A percentile compares a stretch with the other conserved stretches of the same genome.
These are phyloP conservation scores for Listrodromus nycthemerus DNA, from an alignment of 2,888 invertebrate species.

Conservation along the genomic window DNA sequence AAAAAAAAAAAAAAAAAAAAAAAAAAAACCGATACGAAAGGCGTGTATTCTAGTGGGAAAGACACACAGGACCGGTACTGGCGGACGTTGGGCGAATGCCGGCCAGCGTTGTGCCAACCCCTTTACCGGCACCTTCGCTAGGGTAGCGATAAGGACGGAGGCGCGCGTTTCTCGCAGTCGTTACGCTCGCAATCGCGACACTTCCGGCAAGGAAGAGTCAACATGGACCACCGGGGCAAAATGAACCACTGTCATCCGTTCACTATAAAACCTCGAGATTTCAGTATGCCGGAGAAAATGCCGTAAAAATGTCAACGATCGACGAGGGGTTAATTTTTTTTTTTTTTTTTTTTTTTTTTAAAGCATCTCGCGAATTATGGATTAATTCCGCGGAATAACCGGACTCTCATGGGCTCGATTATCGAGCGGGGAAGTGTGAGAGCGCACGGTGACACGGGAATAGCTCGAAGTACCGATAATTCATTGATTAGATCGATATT, in stretches of 20 bases:
- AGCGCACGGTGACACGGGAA: background rate
- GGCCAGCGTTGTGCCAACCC: too few species aligned
- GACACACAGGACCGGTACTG: background rate
- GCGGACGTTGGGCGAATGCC: too few species aligned
- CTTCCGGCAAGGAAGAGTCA: slow-evolving; percentile 14
- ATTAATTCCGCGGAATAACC: background rate
- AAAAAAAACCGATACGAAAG: slow-evolving; percentile 2
- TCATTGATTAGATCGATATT: slow-evolving; percentile 2
- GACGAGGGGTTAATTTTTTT: slow-evolving; percentile 11
- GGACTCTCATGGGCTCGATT: background rate
- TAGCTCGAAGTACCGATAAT: background rate
- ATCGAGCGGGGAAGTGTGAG: background rate
- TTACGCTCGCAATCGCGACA: slow-evolving; percentile 43
- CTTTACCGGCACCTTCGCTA: background rate
- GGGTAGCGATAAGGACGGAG: slow-evolving; percentile 7
- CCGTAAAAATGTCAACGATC: background rate
- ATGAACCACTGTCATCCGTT: background rate
- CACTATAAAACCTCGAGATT: background rate
- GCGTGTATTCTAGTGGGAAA: background rate
- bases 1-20: slow-evolving; percentile 2
- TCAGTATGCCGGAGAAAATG: background rate
- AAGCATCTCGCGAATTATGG: slow-evolving; percentile 28
- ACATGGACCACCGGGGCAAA: background rate
- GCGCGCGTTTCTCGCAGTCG: slow-evolving; percentile 11
- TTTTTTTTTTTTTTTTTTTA: background rate